Percentiles rank a stretch among this genome's conserved stretches.
Conservation (phyloP, 2,113 vertebrate genomes). For the Oriolus oriolus region DNA sequence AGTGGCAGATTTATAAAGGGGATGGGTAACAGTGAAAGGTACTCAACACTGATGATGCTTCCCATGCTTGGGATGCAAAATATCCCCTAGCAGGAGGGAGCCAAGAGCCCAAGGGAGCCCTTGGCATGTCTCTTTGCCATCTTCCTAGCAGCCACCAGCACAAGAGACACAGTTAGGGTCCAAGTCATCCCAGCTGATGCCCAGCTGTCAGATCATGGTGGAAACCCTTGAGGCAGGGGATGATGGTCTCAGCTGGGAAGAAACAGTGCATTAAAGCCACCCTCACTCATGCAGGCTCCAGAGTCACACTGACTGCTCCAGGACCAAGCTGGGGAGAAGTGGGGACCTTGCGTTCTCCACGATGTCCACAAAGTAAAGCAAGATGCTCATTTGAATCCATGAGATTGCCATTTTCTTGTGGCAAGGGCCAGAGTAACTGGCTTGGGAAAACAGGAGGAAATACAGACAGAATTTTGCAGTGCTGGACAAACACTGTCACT, state of each 20-base stretch:
- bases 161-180: not conserved
- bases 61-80: not conserved
- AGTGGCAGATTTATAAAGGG: not conserved
- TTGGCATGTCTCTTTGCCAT: fast-evolving
- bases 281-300: not conserved
- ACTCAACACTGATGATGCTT: not conserved
- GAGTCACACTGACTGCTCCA: not conserved
- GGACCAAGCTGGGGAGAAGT: not conserved
- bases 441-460: not conserved
- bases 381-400: not conserved
- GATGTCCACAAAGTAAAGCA: not conserved
- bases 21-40: not conserved
- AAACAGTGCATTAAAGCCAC: not conserved
- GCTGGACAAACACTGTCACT: not conserved
- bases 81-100: not conserved
- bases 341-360: not conserved
- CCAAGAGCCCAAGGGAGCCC: not conserved
- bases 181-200: not conserved
- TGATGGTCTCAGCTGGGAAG: not conserved
- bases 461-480: not conserved
- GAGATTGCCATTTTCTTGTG: not conserved
- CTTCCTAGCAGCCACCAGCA: not conserved
- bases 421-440: not conserved
- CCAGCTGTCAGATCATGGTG: not conserved
- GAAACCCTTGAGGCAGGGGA: not conserved